A percentile compares a stretch with the other conserved stretches of the same genome.
Evolutionary conservation across 2,113 vertebrate genomes (phyloP).

Genomic region (Chaetorhynchus papuensis): DNA sequence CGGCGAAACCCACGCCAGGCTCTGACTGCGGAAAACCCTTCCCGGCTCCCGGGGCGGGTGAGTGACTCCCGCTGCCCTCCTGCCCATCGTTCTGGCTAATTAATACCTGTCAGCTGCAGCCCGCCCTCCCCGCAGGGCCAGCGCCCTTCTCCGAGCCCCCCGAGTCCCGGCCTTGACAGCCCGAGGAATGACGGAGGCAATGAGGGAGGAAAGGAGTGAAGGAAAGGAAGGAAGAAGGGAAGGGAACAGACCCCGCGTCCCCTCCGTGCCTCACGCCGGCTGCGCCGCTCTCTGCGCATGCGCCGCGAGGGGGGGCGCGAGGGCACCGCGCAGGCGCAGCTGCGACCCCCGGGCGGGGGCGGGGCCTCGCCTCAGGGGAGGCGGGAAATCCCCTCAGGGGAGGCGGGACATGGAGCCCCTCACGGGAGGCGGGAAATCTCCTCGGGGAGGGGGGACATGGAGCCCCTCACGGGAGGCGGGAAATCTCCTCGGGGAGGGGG

Average conservation of each 20-base stretch:
- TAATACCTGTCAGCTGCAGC: neutral
- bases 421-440: no score
- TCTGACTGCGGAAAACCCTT: neutral
- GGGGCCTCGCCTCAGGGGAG: neutral
- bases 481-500: no score
- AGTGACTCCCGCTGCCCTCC: neutral
- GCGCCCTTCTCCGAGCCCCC: neutral
- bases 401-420: neutral
- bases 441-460: neutral
- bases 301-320: neutral
- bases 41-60: neutral
- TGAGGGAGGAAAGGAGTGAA: neutral
- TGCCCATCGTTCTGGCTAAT: accelerated
- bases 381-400: neutral
- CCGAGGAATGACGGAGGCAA: neutral
- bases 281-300: neutral
- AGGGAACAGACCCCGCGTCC: accelerated
- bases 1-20: neutral
- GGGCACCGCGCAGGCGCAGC: neutral
- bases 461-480: no score
- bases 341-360: accelerated
- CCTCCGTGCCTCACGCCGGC: accelerated
- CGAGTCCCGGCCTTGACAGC: neutral
- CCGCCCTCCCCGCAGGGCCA: neutral
- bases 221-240: no score